Evolutionary conservation across 2,113 vertebrate genomes (phyloP).

Genomic region (Ancistrus triradiatus): DNA sequence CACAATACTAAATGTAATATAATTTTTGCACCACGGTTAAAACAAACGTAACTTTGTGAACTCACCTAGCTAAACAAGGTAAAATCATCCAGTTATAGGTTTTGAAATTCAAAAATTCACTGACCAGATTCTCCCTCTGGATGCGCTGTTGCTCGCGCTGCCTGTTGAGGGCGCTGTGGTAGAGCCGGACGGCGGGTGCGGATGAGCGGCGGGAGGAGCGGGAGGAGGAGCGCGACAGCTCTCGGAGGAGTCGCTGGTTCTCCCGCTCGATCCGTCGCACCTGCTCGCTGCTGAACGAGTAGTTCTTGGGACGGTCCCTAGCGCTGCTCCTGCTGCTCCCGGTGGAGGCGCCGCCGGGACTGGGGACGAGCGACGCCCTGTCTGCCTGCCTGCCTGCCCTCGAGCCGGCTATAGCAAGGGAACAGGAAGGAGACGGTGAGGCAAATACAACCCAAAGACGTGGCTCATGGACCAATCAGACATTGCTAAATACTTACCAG

Average conservation of each 20-base stretch:
- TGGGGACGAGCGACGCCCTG: constrained; percentile 52
- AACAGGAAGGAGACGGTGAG: neutral
- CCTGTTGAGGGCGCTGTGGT: constrained; percentile 85
- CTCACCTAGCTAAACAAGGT: too few relatives aligned
- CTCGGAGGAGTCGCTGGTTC: constrained; percentile 84
- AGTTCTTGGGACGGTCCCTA: constrained; percentile 75
- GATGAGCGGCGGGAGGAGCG: constrained; percentile 53
- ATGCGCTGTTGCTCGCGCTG: constrained; percentile 87
- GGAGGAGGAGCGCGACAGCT: constrained; percentile 73
- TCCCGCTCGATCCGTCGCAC: constrained; percentile 83
- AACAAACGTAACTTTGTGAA: too few relatives aligned
- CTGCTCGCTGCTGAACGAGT: constrained; percentile 82
- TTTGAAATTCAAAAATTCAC: too few relatives aligned
- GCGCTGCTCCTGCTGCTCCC: constrained; percentile 10
- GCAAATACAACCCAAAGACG: neutral
- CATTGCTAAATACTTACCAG: constrained; percentile 2
- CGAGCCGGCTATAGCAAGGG: neutral
- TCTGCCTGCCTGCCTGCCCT: constrained; percentile 1
- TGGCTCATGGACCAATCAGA: too few relatives aligned
- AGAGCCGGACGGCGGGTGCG: constrained; percentile 53
- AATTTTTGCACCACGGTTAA: too few relatives aligned
- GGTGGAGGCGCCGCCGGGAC: constrained; percentile 44
- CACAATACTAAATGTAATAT: too few relatives aligned
- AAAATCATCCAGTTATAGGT: too few relatives aligned
- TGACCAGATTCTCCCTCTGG: constrained; percentile 89